phyloP scores from a whole-genome alignment of 2,797 vertebrate genomes.

The Hybognathus amarus region DNA sequence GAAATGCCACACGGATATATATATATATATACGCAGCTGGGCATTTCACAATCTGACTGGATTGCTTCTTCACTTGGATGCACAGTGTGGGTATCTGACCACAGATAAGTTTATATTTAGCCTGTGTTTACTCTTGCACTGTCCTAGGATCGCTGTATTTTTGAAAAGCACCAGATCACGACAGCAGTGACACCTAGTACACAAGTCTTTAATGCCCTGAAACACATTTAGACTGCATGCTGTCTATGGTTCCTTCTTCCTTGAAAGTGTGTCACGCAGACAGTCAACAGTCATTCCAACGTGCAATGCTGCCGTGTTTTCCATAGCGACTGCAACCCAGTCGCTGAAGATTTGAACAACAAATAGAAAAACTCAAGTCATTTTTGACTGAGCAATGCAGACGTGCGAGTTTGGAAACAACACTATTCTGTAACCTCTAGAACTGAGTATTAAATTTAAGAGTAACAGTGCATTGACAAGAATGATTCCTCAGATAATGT shows the following conservation, averaged over 20 bases:
- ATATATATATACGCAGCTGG: not conserved
- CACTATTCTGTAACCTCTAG: not conserved
- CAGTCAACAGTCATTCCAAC: not conserved
- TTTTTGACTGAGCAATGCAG: not conserved
- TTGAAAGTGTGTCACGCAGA: not conserved
- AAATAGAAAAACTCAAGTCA: not conserved
- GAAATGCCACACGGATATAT: slow-evolving; percentile 3
- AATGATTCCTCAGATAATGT: too few species aligned
- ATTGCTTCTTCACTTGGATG: not conserved
- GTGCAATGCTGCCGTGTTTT: not conserved
- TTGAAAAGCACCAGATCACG: not conserved
- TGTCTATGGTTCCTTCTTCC: not conserved
- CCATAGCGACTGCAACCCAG: too few species aligned
- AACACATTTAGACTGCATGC: not conserved
- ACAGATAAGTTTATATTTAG: slow-evolving; percentile 16
- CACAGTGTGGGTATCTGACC: not conserved
- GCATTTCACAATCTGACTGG: not conserved
- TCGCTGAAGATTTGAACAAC: not conserved
- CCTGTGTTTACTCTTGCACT: slow-evolving; percentile 6
- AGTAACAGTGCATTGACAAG: too few species aligned
- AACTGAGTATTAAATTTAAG: too few species aligned
- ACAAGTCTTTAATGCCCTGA: not conserved
- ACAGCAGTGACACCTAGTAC: not conserved
- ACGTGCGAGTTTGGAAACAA: not conserved
- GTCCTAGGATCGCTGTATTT: not conserved